These are phyloP conservation scores for Pelvicachromis taeniatus DNA, from an alignment of 2,113 vertebrate species.

Conservation along the genomic window DNA sequence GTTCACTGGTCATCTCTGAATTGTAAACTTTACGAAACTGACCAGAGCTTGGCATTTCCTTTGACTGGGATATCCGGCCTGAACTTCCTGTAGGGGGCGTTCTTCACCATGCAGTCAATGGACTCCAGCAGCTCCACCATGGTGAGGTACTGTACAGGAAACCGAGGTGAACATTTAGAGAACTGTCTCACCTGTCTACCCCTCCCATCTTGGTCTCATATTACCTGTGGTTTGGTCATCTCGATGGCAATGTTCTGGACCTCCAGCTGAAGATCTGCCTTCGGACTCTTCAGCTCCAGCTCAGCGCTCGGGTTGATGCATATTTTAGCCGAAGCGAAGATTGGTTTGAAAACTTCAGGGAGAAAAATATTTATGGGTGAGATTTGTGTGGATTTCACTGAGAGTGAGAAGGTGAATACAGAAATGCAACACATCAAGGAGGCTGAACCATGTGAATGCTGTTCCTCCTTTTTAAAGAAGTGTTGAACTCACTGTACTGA, in stretches of 20 bases:
- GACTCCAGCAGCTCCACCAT: constrained; percentile 92
- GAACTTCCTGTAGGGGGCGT: constrained; percentile 87
- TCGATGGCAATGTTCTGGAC: constrained; percentile 92
- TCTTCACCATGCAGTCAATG: constrained; percentile 91
- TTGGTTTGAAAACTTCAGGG: constrained; percentile 87
- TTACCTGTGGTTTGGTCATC: constrained; percentile 88
- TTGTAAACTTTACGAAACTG: constrained; percentile 35
- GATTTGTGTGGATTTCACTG: background rate
- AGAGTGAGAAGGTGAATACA: background rate
- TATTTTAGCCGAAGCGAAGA: constrained; percentile 91
- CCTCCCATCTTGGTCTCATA: rapidly evolving
- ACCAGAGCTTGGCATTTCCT: constrained; percentile 79
- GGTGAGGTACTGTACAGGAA: constrained; percentile 84
- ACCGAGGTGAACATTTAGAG: background rate
- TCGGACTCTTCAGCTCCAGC: constrained; percentile 83
- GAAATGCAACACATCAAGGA: rapidly evolving
- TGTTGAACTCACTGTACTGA: constrained; percentile 80
- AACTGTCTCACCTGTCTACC: background rate
- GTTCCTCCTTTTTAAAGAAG: too few species aligned
- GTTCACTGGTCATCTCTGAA: background rate
- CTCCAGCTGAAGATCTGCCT: constrained; percentile 83
- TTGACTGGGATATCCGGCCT: constrained; percentile 77
- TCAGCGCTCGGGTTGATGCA: constrained; percentile 89
- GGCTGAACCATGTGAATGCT: background rate
- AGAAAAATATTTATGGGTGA: background rate